Evolutionary conservation across 2,888 invertebrate species (phyloP).

Genomic region (Nemapogon koenigi): DNA sequence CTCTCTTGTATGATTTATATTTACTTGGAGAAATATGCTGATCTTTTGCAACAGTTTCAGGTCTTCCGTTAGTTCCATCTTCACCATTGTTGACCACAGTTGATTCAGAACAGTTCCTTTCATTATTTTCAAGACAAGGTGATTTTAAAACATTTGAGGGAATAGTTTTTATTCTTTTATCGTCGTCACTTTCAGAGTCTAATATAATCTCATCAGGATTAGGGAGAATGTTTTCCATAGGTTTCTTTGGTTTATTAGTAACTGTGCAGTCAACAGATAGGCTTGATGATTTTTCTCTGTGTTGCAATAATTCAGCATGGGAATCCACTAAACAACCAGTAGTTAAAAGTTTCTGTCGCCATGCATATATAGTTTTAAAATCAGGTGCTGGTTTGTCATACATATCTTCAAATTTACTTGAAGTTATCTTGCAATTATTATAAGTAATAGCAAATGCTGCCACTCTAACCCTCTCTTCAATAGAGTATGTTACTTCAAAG

Average conservation of each 20-base stretch:
- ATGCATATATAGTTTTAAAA: conserved; percentile 52
- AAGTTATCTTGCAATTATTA: conserved; percentile 50
- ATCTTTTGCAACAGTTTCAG: too few relatives aligned
- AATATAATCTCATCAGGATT: conserved; percentile 52
- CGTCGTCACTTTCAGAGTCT: conserved; percentile 37
- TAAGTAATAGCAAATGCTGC: conserved; percentile 52
- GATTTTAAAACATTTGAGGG: too few relatives aligned
- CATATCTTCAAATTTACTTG: conserved; percentile 41
- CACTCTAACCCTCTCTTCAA: conserved; percentile 44
- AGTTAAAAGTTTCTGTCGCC: conserved; percentile 41
- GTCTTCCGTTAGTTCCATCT: too few relatives aligned
- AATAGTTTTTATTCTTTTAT: too few relatives aligned
- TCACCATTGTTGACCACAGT: too few relatives aligned
- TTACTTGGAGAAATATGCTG: too few relatives aligned
- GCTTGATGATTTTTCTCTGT: conserved; percentile 10
- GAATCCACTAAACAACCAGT: conserved; percentile 51
- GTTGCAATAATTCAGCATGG: conserved; percentile 27
- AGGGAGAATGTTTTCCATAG: conserved; percentile 20
- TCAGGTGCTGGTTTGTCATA: conserved; percentile 56
- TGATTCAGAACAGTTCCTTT: too few relatives aligned
- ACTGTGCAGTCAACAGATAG: background rate
- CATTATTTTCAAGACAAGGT: too few relatives aligned
- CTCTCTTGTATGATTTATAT: too few relatives aligned
- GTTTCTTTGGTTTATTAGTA: background rate
- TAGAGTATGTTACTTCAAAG: conserved; percentile 42